Evolutionary conservation across 2,888 invertebrate species (phyloP), one percentile per base, ranked within the genome.

Genomic region (Lutraria lutraria): DNA sequence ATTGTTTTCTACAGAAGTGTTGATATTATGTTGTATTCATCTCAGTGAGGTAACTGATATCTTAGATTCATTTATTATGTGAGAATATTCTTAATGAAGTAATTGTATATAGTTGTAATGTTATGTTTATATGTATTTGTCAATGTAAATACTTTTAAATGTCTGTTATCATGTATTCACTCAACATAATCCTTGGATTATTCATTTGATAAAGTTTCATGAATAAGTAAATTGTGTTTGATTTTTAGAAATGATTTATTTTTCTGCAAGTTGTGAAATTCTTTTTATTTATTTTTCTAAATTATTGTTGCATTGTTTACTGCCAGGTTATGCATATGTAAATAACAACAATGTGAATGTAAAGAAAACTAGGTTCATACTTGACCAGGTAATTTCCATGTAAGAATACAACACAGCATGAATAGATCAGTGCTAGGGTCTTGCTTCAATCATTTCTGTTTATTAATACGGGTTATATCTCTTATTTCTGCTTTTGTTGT

Each of bases 81-180:
- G n/a, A 68, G n/a, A 21, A 25, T 25, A 25, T 54, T 85, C 53
- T 79, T 29, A 68, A 6, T 54, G 0, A 34, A 54, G 79, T 29
- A 54, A 54, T 29, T 85, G 85, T 85, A 85, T 60, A 85, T 85
- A 85, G 85, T 79, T 80, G 79, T 80, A 80, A 56, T 85, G 85
- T 85, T 80, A 85, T 80, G 84, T 84, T 84, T 52, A 84, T 84
- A 53, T 76, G 85, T 52, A 84, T 84, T 72, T 76, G 85, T 80
- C 56, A 79, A 56, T 85, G 85, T 85, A 85, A 29, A 85, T 85
- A 85, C 12, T 85, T 76, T 85, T 60, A 80, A 84, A 34, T 85
- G 80, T 85, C 80, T 34, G 76, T 85, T 85, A 85, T 79, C 19
- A 68, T 52, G 21, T 79, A 31, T 76, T 68, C 29, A 79, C 34